phyloP scores from a whole-genome alignment of 1,140 invertebrate genomes.

The Atta texana region DNA sequence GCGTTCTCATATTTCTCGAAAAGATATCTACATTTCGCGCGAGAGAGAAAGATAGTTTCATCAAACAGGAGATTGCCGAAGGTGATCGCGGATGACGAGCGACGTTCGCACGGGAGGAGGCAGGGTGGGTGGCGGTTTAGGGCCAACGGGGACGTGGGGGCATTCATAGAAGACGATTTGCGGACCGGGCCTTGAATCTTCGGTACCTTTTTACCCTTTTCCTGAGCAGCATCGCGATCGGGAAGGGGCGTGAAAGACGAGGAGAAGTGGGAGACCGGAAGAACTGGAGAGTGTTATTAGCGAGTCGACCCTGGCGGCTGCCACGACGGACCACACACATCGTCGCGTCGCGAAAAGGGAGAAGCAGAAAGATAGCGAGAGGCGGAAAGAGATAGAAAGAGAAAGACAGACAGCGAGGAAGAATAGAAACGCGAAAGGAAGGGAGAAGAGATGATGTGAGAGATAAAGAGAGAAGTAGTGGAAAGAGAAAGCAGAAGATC shows the following conservation, averaged over 20 bases:
- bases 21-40: neutral
- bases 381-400: slow-evolving; percentile 36
- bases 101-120: slow-evolving; percentile 59
- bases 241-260: slow-evolving; percentile 64
- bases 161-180: slow-evolving; percentile 83
- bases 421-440: slow-evolving; percentile 40
- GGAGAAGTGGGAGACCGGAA: slow-evolving; percentile 49
- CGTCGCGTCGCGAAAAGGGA: slow-evolving; percentile 76
- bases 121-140: slow-evolving; percentile 42
- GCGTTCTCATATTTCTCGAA: neutral
- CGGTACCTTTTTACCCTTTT: slow-evolving; percentile 80
- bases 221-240: slow-evolving; percentile 54
- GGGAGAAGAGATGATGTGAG: slow-evolving; percentile 12
- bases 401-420: slow-evolving; percentile 22
- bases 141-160: slow-evolving; percentile 67
- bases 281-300: slow-evolving; percentile 82
- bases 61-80: slow-evolving; percentile 52
- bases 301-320: slow-evolving; percentile 83
- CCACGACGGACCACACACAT: slow-evolving; percentile 84
- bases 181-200: slow-evolving; percentile 77
- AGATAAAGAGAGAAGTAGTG: neutral
- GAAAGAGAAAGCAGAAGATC: slow-evolving; percentile 2
- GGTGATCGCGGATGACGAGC: slow-evolving; percentile 72
- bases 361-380: slow-evolving; percentile 66
- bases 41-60: neutral